Base-by-base conservation (phyloP, 2,888 invertebrate genomes). In the Tethea ocularis region DNA sequence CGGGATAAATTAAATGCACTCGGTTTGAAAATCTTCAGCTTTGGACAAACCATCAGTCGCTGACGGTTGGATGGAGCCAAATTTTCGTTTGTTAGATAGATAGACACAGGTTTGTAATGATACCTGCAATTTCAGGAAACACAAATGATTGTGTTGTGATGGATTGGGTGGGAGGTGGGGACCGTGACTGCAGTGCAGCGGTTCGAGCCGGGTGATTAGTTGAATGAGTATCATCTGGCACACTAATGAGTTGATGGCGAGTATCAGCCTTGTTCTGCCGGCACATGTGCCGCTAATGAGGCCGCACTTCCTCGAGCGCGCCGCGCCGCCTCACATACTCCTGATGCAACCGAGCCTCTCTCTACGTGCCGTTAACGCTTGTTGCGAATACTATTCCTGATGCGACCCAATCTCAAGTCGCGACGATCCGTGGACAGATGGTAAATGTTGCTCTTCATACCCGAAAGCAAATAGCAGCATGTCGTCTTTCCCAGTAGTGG, bases 201-300 rank as follows among this genome's bases (percentile, higher is more conserved):
- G n/a, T 41, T 46, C 46, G 17, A 20, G 7, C 46, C 46, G 46
- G 46, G 46, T 46, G 46, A 46, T 46, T 46, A 46, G 46, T 46
- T 2, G 10, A 5, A 3, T 46, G 46, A n/a, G 20, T 46, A 17
- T 46, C 46, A 46, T 46, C 46, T 46, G 46, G 17, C 46, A 20
- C 20, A 2, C 46, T 46, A 46, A 46, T 46, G 20, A 46, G 46
- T 46, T 10, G 20, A 10, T 1, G 20, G 46, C 46, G 36, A 36
- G 36, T 15, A 15, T 4, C 36, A 29, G 36, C 20, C 46, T n/a
- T 2, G 46, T 13, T 33, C 46, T n/a, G 20, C 51, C 29, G 29
- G 29, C 52, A 53, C 52, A 29, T 53, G 52, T 53, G 52, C 26
- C 55, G 60, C 60, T 36, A 51, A 52, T 51, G 33, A 23, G 41